Evolutionary conservation across 1,140 invertebrate species (phyloP), one percentile per base, ranked within the genome.

Genomic region (Achatina immaculata): DNA sequence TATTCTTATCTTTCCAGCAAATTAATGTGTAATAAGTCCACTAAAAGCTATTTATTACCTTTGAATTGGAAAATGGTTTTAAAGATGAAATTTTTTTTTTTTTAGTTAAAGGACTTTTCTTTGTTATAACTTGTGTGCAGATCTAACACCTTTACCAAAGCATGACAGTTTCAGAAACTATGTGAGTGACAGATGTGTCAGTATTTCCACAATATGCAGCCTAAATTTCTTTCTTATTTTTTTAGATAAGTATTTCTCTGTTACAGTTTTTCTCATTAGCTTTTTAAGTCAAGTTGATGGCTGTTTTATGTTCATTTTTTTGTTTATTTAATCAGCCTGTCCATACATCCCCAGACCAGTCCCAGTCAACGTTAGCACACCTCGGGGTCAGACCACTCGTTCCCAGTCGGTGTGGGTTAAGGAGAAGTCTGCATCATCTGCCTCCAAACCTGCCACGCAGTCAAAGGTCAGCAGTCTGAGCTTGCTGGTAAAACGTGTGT

Each of bases 371-470:
- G 40, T 65, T 68, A 58, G 40, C 81, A 78, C 81, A 1, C 75
- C 81, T 28, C 31, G 40, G 73, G 51, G n/a, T 24, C 65, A 55
- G 31, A 16, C 69, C 34, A 55, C 62, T 7, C 78, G 87, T 7
- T 82, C 85, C 1, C 88, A 86, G 76, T 89, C 88, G n/a, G 86
- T 89, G 38, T 88, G 83, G 81, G 84, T 88, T 28, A 85, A 83
- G 73, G 85, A 87, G 40, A 80, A 83, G 69, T 74, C 81, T 6
- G 42, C 66, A 19, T 55, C 78, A 75, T n/a, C 62, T 73, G 40
- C n/a, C 75, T 78, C 62, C 76, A 84, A 74, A 72, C 48, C 58
- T 79, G 84, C 55, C 78, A 58, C 78, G 7, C 83, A 82, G 45
- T 82, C 82, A 62, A 85, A 87, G 83, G 83, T 85, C 74, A 84